Evolutionary conservation across 2,113 vertebrate genomes (phyloP), one percentile per base, ranked within the genome.

Genomic region (Nothocercus nigrocapillus): DNA sequence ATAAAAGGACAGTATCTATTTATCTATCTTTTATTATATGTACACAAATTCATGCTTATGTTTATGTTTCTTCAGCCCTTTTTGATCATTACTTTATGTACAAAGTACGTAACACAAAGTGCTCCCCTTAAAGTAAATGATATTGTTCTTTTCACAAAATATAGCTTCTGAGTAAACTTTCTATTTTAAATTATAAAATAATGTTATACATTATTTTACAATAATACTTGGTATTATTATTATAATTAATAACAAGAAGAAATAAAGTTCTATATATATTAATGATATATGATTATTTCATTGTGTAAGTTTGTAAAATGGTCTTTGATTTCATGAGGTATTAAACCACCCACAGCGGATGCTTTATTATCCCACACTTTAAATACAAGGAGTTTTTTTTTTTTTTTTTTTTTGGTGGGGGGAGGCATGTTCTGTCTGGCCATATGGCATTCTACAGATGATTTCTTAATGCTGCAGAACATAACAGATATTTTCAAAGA

Each of bases 241-340:
- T 61, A 53, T n/a, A n/a, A 42, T 81, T 56, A 28, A 25, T 1
- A 67, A 1, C 0, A 45, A 59, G 77, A 80, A 0, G 6, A 4
- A 62, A 9, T 30, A 44, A 44, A 44, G 1, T 2, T 66, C 69
- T 63, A 77, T 54, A 1, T 1, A 9, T 63, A 36, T 42, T 28
- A 28, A 58, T 69, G 11, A n/a, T 77, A 44, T n/a, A 36, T 36
- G 5, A 17, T 32, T 2, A 4, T 58, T 85, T 83, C 73, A 3
- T 42, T 56, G 2, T 18, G 7, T 9, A 59, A 8, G 1, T 77
- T 66, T 85, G 10, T 49, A 69, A 82, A 15, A 47, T 9, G 13
- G 0, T 36, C 2, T 32, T 53, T n/a, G 17, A 40, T 63, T 93
- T 92, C 70, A 40, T 51, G n/a, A 7, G 4, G 1, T 75, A 5